phyloP scores from a whole-genome alignment of 2,888 invertebrate genomes.

The Chalcosyrphus nemorum region DNA sequence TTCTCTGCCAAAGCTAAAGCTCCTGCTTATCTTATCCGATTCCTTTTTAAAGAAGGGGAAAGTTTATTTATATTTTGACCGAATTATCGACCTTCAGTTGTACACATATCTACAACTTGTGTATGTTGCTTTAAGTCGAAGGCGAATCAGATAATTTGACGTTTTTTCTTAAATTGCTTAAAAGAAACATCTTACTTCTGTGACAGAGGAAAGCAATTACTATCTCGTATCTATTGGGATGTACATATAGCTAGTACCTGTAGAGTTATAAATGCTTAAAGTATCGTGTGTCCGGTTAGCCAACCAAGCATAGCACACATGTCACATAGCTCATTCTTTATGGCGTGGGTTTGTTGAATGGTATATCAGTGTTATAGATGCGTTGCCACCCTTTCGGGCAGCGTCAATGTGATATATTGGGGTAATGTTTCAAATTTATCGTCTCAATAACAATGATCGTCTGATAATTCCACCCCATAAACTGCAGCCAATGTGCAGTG shows the following conservation, averaged over 20 bases:
- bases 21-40: constrained; percentile 1
- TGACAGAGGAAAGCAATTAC: not conserved
- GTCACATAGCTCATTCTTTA: not conserved
- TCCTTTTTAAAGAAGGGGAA: not conserved
- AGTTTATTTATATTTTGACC: not conserved
- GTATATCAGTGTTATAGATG: not conserved
- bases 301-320: not conserved
- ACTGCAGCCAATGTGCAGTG: constrained; percentile 12
- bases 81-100: not conserved
- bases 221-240: not conserved
- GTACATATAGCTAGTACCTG: too few relatives aligned
- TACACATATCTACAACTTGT: too few relatives aligned
- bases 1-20: not conserved
- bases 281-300: not conserved
- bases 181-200: not conserved
- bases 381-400: constrained; percentile 15
- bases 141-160: too few relatives aligned
- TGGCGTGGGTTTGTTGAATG: not conserved
- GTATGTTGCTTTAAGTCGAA: too few relatives aligned
- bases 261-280: not conserved
- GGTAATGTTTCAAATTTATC: constrained; percentile 48
- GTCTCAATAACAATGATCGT: constrained; percentile 39
- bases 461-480: constrained; percentile 50
- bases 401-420: constrained; percentile 25
- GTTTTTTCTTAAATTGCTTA: too few relatives aligned